Conservation (phyloP, 2,113 vertebrate species). For the Pteruthius melanotis region DNA sequence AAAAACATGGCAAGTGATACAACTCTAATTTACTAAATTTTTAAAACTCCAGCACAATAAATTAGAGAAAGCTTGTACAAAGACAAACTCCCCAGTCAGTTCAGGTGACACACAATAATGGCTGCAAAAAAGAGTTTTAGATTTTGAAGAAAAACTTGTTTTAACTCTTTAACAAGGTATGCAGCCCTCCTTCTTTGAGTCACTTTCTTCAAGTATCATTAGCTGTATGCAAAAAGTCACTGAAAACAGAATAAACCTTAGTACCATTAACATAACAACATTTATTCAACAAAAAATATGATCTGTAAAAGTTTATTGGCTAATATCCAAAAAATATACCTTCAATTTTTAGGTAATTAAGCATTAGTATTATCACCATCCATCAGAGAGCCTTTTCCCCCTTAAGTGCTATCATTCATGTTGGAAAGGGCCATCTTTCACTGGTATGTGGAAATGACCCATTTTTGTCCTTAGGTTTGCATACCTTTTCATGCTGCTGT, state of each 20-base stretch:
- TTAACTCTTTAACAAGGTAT: background rate
- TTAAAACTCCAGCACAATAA: background rate
- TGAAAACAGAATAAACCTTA: background rate
- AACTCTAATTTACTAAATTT: background rate
- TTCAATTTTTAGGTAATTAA: background rate
- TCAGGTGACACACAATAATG: background rate
- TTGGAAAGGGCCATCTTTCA: background rate
- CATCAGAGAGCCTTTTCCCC: background rate
- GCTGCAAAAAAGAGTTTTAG: background rate
- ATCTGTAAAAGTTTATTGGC: background rate
- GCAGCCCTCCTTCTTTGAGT: background rate
- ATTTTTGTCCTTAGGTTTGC: background rate
- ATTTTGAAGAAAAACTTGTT: background rate
- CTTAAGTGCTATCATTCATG: background rate
- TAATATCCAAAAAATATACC: background rate
- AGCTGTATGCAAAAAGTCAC: background rate
- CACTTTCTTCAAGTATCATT: background rate
- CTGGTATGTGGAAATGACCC: background rate
- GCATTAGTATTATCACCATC: background rate
- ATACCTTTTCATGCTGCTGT: background rate
- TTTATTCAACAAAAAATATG: background rate
- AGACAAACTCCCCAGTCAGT: background rate
- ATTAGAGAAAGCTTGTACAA: background rate
- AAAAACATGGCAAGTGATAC: background rate
- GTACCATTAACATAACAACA: background rate